phyloP scores from a whole-genome alignment of 2,797 vertebrate species.

The Girardinus metallicus region DNA sequence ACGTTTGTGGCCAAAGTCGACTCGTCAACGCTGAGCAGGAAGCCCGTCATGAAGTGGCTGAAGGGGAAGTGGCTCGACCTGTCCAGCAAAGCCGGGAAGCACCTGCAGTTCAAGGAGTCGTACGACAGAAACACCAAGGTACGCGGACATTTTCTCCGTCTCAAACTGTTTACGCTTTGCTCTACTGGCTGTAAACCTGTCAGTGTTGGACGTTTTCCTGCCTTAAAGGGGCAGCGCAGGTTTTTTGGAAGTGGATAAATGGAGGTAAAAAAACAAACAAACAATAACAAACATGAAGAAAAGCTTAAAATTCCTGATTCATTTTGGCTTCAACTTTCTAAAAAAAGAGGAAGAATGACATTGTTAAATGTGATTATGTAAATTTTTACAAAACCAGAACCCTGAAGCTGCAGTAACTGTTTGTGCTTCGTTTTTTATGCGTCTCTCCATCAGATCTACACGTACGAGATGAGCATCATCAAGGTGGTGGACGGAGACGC shows the following conservation, averaged over 20 bases:
- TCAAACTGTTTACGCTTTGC: not conserved
- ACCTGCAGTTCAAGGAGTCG: constrained; percentile 87
- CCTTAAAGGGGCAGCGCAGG: not conserved
- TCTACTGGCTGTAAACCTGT: not conserved
- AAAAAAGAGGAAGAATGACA: not conserved
- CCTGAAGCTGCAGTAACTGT: not conserved
- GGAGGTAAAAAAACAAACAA: not conserved
- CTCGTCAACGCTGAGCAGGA: constrained; percentile 75
- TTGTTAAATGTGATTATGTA: not conserved
- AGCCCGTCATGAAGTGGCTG: constrained; percentile 88
- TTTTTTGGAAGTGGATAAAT: not conserved
- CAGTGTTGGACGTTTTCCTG: not conserved
- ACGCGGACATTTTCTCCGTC: not conserved
- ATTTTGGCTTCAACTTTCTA: not conserved
- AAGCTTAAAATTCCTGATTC: not conserved
- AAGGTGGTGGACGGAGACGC: constrained; percentile 86
- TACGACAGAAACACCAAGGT: constrained; percentile 90
- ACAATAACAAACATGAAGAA: not conserved
- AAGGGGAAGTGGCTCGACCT: constrained; percentile 96
- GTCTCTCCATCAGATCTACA: constrained; percentile 83
- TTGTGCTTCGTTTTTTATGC: too few relatives aligned
- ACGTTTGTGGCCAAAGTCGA: constrained; percentile 83
- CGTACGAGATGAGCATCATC: constrained; percentile 85
- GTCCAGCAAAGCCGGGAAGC: constrained; percentile 87
- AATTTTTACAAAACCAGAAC: not conserved